These are phyloP conservation scores for Macquaria australasica DNA, from an alignment of 2,113 vertebrate genomes.

Conservation along the genomic window DNA sequence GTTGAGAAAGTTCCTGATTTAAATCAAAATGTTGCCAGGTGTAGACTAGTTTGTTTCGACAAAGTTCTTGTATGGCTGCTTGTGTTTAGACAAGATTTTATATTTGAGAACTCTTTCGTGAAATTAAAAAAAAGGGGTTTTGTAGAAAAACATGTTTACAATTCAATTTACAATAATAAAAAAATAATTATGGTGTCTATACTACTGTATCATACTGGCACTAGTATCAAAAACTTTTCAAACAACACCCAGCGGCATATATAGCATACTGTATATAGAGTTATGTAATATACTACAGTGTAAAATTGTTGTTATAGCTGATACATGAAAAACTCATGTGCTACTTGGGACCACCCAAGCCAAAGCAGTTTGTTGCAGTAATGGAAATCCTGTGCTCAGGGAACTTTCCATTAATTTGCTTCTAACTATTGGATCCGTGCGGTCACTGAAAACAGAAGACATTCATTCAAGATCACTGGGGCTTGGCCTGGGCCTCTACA, in stretches of 20 bases:
- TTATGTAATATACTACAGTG: not conserved
- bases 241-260: not conserved
- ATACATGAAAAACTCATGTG: not conserved
- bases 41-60: not conserved
- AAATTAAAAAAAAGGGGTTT: too few species aligned
- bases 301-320: not conserved
- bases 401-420: conserved; percentile 70
- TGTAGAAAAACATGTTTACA: too few species aligned
- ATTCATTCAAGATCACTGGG: conserved; percentile 58
- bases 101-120: too few species aligned
- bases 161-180: too few species aligned
- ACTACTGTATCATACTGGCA: not conserved
- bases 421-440: conserved; percentile 50
- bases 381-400: conserved; percentile 64
- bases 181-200: not conserved
- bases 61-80: not conserved
- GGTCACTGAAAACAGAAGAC: conserved; percentile 65
- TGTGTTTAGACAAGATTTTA: too few species aligned
- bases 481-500: conserved; percentile 37
- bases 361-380: conserved; percentile 32
- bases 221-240: not conserved
- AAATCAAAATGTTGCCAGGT: not conserved
- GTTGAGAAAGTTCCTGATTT: too few species aligned
- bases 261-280: not conserved
- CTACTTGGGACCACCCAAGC: conserved; percentile 26